phyloP scores from a whole-genome alignment of 2,113 vertebrate genomes.

The Phyllostomus discolor region DNA sequence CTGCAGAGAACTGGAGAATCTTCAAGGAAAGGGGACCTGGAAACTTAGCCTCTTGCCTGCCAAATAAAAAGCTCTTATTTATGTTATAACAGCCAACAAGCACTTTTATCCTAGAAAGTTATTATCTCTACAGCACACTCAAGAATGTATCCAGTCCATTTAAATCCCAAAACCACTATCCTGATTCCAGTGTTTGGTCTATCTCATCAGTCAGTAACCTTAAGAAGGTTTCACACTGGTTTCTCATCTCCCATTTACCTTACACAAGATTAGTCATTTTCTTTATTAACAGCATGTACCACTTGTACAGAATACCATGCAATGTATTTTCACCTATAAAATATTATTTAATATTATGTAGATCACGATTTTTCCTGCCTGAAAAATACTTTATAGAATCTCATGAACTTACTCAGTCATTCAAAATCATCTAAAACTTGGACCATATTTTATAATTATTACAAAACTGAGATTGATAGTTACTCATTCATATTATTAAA shows the following conservation, averaged over 20 bases:
- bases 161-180: not conserved
- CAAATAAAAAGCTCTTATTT: not conserved
- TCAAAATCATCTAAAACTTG: not conserved
- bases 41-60: not conserved
- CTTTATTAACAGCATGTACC: not conserved
- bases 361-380: not conserved
- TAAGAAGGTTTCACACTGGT: not conserved
- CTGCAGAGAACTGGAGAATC: not conserved
- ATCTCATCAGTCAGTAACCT: not conserved
- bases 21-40: not conserved
- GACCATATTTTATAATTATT: not conserved
- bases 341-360: not conserved
- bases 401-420: not conserved
- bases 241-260: not conserved
- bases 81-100: not conserved
- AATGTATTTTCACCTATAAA: not conserved
- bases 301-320: not conserved
- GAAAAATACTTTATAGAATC: not conserved
- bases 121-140: not conserved
- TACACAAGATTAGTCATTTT: not conserved
- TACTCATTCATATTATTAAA: not conserved
- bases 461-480: not conserved
- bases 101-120: not conserved
- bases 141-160: not conserved
- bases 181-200: not conserved